Evolutionary conservation across 2,888 invertebrate species (phyloP), one percentile per base, ranked within the genome.

Genomic region (Amphipoea lucens): DNA sequence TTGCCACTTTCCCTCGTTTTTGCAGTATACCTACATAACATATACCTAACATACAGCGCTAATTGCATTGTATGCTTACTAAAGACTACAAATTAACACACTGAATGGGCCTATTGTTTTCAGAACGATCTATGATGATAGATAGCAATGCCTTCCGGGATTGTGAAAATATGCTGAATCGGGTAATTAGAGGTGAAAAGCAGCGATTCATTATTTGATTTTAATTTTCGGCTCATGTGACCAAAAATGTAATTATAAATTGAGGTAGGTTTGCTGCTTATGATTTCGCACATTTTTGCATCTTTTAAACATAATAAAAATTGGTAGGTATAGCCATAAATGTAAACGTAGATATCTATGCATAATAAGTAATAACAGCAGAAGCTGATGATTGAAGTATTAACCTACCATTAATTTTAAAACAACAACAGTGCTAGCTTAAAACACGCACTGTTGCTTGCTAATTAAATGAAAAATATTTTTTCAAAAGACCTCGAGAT

Each of bases 51-150:
- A 74, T 42, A 81, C 54, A 42, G 42, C 71, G 78, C 74, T 85
- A 87, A 89, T 89, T 87, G 74, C 78, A 83, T 72, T 74, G 68
- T 81, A 73, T 73, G 69, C 72, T 71, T 74, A 67, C 75, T 76
- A 69, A 79, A 69, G 66, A 57, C 78, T 70, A 63, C 72, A 65
- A 82, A 80, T 79, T 81, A 82, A 68, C 74, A 42, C 68, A 63
- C 7, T 76, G 72, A 83, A 89, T 80, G 74, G 74, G 40, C 70
- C 83, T 81, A 84, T 89, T 89, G 88, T 89, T 89, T 88, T 82
- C 40, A 82, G 70, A 78, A 86, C 66, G 74, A 73, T 83, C 72
- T 67, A 57, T 79, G 74, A 77, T 77, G 48, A 40, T 83, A 83
- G 48, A 78, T 75, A 74, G 54, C 65, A 42, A 75, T 62, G 76